Base-by-base conservation (phyloP, 2,113 vertebrate species). In the Garra rufa region DNA sequence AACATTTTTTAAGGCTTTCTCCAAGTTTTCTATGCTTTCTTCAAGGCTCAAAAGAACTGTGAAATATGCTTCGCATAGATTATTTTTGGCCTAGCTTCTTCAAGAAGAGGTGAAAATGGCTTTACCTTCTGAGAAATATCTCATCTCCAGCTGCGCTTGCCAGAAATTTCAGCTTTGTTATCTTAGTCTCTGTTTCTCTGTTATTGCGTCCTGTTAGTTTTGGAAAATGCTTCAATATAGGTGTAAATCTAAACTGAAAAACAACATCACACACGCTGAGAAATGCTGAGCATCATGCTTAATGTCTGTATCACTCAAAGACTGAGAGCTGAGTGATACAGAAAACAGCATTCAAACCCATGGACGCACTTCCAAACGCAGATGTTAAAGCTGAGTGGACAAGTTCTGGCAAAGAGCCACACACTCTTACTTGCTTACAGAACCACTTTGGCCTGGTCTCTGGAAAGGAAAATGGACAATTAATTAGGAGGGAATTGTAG, bases 51-150 rank as follows among this genome's bases (percentile, higher is more conserved):
- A 67, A 57, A 63, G 70, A 81, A n/a, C 70, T 65, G 21, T 81
- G 76, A 85, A 85, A 85, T 59, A 82, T 82, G 80, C 73, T 85
- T 81, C 76, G 57, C 69, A 82, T 79, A 82, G 75, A 87, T 89
- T 89, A 86, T 86, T 91, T 85, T 90, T 87, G 84, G 91, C 89
- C 85, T 48, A 76, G 61, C 79, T 84, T 91, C 89, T 88, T 88
- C 71, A 85, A 86, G 88, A 52, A 70, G 79, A 91, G 89, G 90
- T 92, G 91, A 93, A 94, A 93, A 93, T 92, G 87, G 83, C 91
- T 91, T 92, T 92, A 90, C 89, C 92, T 92, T 90, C 90, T 73
- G 86, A 91, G 81, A 88, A 86, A 79, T 88, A 84, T 86, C 83
- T 84, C 73, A 81, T 76, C 81, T 85, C 79, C 38, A 28, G 43